Conservation (phyloP, 2,888 invertebrate genomes). For the Aspidiotus rigidus region DNA sequence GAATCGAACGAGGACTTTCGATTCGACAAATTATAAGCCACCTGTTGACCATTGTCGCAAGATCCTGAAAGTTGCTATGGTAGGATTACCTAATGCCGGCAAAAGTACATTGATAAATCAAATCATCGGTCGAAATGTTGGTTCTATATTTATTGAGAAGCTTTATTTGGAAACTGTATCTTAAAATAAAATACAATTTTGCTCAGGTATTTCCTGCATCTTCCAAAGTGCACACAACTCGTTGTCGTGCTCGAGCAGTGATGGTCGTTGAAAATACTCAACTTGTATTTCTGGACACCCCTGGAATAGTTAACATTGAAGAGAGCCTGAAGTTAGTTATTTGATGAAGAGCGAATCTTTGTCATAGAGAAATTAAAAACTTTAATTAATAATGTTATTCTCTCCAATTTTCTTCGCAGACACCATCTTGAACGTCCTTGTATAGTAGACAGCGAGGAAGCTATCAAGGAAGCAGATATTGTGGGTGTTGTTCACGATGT, state of each 20-base stretch:
- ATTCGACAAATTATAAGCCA: too few relatives aligned
- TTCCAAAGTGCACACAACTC: conserved; percentile 83
- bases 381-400: conserved; percentile 39
- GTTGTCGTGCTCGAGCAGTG: conserved; percentile 61
- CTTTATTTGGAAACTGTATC: too few relatives aligned
- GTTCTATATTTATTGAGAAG: conserved; percentile 27
- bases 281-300: conserved; percentile 85
- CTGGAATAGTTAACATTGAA: conserved; percentile 66
- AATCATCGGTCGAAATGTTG: conserved; percentile 67
- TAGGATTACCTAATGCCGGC: conserved; percentile 90
- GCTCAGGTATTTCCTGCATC: conserved; percentile 79
- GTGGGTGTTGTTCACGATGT: conserved; percentile 82
- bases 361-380: not conserved
- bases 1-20: too few relatives aligned
- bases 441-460: conserved; percentile 51
- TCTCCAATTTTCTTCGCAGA: conserved; percentile 41
- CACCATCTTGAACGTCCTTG: conserved; percentile 53
- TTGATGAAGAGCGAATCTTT: not conserved
- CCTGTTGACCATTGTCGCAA: conserved; percentile 36
- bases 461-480: conserved; percentile 62
- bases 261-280: conserved; percentile 68
- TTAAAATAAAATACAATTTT: too few relatives aligned
- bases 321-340: conserved; percentile 58
- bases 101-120: conserved; percentile 91
- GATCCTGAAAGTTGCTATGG: conserved; percentile 67